phyloP scores from a whole-genome alignment of 1,140 invertebrate genomes.

The Zaprionus gabonicus region DNA sequence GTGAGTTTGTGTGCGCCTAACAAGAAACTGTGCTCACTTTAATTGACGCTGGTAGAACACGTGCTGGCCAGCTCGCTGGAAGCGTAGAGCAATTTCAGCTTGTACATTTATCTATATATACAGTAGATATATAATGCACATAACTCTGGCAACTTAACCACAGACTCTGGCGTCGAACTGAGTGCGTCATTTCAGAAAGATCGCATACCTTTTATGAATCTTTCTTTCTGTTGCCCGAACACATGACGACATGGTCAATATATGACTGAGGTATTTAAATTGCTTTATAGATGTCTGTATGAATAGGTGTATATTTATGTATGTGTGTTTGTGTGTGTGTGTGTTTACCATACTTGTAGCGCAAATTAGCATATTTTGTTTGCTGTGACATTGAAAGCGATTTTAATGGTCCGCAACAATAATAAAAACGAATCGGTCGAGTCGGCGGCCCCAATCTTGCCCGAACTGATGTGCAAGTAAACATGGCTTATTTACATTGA shows the following conservation, averaged over 20 bases:
- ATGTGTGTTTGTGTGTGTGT: constrained; percentile 37
- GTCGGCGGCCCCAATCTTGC: constrained; percentile 18
- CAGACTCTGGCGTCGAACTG: constrained; percentile 52
- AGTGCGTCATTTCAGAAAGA: constrained; percentile 50
- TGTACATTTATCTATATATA: not conserved
- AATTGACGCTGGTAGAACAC: constrained; percentile 62
- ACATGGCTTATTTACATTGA: constrained; percentile 54
- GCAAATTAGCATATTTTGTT: constrained; percentile 77
- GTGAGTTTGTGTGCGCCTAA: not conserved
- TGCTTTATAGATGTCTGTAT: constrained; percentile 16
- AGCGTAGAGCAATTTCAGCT: constrained; percentile 6
- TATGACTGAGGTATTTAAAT: constrained; percentile 29
- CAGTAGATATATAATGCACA: not conserved
- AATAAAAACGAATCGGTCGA: constrained; percentile 33
- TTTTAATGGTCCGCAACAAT: constrained; percentile 76
- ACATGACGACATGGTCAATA: constrained; percentile 69
- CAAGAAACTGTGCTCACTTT: constrained; percentile 31
- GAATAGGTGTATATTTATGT: not conserved
- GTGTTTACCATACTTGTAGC: constrained; percentile 49
- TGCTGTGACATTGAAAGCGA: constrained; percentile 75
- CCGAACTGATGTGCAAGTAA: constrained; percentile 62
- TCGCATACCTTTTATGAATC: constrained; percentile 32
- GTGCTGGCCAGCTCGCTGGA: constrained; percentile 56
- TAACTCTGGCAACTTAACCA: constrained; percentile 31
- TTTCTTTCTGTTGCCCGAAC: constrained; percentile 36